Percentiles rank a stretch among this genome's conserved stretches.
Evolutionary conservation across 2,113 vertebrate genomes (phyloP).

Genomic region (Pedionomus torquatus): DNA sequence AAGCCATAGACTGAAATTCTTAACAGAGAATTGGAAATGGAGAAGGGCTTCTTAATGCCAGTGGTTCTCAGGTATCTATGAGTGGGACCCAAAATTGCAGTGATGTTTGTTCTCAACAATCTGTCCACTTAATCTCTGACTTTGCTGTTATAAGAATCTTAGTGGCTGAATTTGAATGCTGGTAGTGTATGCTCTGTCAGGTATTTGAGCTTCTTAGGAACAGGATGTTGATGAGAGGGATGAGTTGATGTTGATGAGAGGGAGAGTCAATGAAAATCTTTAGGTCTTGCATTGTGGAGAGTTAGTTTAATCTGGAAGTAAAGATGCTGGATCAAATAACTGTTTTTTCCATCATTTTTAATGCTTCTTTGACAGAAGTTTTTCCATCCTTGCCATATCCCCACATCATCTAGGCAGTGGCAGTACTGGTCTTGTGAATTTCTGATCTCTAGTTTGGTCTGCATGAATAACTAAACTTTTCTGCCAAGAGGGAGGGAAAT

Average conservation of each 20-base stretch:
- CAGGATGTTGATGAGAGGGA: background rate
- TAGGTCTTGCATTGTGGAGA: background rate
- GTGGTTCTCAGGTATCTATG: slow-evolving; percentile 2
- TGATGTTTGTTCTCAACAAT: background rate
- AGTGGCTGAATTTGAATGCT: background rate
- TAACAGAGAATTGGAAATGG: slow-evolving; percentile 13
- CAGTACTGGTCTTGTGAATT: background rate
- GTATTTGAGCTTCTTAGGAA: background rate
- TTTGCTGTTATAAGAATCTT: background rate
- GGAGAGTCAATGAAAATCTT: accelerated
- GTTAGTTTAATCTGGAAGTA: background rate
- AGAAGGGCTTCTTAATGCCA: background rate
- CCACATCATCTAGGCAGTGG: background rate
- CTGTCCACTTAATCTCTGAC: background rate
- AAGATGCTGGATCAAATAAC: background rate
- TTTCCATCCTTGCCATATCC: background rate
- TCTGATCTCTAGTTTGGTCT: background rate
- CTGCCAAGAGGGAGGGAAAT: background rate
- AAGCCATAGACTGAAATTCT: background rate
- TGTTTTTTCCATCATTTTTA: background rate
- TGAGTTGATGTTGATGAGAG: background rate
- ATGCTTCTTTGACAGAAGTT: background rate
- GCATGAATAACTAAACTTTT: background rate
- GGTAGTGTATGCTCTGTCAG: background rate
- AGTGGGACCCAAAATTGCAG: background rate